A percentile compares a stretch with the other conserved stretches of the same genome.
Conservation (phyloP, 2,888 invertebrate species). For the Chrysolina haemoptera region DNA sequence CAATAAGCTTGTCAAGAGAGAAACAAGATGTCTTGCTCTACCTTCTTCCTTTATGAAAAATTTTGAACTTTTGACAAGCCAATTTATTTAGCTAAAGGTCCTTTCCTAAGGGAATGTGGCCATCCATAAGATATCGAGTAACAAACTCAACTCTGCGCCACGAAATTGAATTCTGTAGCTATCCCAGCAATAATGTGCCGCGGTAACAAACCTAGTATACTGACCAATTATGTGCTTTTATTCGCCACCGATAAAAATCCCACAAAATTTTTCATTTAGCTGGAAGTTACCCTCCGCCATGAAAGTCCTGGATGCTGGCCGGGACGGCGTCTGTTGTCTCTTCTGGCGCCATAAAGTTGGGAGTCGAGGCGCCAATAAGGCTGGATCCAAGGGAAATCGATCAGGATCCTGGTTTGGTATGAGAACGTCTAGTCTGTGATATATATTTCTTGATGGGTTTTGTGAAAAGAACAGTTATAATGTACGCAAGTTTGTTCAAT, state of each 20-base stretch:
- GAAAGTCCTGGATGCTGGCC: constrained; percentile 7
- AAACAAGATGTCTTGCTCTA: too few species aligned
- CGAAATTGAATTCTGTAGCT: neutral
- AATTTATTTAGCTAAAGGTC: too few species aligned
- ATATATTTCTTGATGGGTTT: neutral
- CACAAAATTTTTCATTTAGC: constrained; percentile 21
- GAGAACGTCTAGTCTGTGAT: neutral
- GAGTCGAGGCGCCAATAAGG: constrained; percentile 6
- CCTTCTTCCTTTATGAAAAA: too few species aligned
- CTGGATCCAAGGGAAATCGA: constrained; percentile 11
- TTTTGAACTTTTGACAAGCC: too few species aligned
- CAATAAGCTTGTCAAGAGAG: too few species aligned
- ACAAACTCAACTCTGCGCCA: neutral
- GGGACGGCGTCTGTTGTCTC: constrained; percentile 25
- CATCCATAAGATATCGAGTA: neutral
- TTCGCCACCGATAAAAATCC: neutral
- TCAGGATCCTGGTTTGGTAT: neutral
- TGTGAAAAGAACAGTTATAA: too few species aligned
- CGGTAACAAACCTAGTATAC: neutral
- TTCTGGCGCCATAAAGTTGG: constrained; percentile 21
- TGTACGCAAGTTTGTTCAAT: too few species aligned
- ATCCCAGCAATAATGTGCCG: neutral
- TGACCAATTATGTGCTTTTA: constrained; percentile 14
- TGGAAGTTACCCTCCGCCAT: neutral
- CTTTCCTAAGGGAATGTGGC: too few species aligned